Evolutionary conservation across 2,797 vertebrate genomes (phyloP).

Genomic region (Hephaestus fuliginosus): DNA sequence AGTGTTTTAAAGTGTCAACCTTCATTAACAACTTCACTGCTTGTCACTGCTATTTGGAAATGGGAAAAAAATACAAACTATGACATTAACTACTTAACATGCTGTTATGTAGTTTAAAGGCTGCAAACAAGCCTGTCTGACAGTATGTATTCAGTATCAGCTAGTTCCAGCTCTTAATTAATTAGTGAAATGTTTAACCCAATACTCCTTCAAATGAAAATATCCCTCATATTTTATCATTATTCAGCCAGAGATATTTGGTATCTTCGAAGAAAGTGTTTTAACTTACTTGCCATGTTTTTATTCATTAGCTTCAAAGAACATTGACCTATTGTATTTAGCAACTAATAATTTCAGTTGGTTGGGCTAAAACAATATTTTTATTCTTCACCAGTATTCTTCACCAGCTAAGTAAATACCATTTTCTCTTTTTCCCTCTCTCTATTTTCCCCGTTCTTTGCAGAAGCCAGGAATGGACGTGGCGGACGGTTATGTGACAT

Average conservation of each 20-base stretch:
- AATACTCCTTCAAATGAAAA: not conserved
- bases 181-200: not conserved
- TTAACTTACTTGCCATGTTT: not conserved
- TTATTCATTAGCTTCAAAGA: not conserved
- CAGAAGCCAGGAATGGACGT: constrained; percentile 99
- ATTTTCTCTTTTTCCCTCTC: not conserved
- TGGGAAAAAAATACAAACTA: not conserved
- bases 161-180: not conserved
- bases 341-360: not conserved
- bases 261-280: not conserved
- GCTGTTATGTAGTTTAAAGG: not conserved
- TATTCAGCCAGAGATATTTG: not conserved
- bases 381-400: not conserved
- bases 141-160: not conserved
- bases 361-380: not conserved
- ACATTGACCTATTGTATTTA: not conserved
- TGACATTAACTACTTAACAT: not conserved
- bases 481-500: constrained; percentile 98
- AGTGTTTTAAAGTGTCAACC: too few relatives aligned
- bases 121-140: not conserved
- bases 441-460: constrained; percentile 36
- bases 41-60: not conserved
- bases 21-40: too few relatives aligned
- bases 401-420: not conserved
- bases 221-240: not conserved